phyloP scores from a whole-genome alignment of 64 coral and sea anemone genomes.

The Pocillopora damicornis region DNA sequence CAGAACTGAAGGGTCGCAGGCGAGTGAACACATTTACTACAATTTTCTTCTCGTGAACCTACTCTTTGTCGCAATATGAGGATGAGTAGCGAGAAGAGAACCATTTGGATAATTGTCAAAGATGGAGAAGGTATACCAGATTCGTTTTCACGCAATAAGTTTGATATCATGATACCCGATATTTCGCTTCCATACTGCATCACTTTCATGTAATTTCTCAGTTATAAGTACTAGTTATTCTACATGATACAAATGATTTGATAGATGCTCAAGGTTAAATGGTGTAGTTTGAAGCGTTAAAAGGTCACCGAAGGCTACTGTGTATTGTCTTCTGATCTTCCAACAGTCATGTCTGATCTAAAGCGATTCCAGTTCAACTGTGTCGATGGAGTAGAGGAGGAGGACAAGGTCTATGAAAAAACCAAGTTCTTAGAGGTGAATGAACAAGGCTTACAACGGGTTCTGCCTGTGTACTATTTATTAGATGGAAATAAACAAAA shows the following conservation, averaged over 20 bases:
- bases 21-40: neutral
- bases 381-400: neutral
- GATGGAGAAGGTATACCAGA: constrained; percentile 3
- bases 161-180: neutral
- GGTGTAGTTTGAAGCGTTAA: too few relatives aligned
- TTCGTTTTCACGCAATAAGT: neutral
- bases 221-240: too few relatives aligned
- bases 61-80: neutral
- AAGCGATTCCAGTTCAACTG: constrained; percentile 24
- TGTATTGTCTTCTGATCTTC: neutral
- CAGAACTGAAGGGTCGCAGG: neutral
- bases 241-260: too few relatives aligned
- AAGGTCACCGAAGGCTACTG: too few relatives aligned
- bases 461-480: neutral
- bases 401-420: constrained; percentile 1
- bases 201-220: too few relatives aligned
- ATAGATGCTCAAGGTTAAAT: too few relatives aligned
- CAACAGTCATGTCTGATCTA: constrained; percentile 16
- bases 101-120: constrained; percentile 50
- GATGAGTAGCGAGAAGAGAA: constrained; percentile 26
- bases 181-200: neutral
- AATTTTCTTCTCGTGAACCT: neutral
- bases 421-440: constrained; percentile 25
- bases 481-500: too few relatives aligned
- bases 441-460: neutral